Conservation (phyloP, 2,113 vertebrate species). For the Xenotilapia flavipinnis region DNA sequence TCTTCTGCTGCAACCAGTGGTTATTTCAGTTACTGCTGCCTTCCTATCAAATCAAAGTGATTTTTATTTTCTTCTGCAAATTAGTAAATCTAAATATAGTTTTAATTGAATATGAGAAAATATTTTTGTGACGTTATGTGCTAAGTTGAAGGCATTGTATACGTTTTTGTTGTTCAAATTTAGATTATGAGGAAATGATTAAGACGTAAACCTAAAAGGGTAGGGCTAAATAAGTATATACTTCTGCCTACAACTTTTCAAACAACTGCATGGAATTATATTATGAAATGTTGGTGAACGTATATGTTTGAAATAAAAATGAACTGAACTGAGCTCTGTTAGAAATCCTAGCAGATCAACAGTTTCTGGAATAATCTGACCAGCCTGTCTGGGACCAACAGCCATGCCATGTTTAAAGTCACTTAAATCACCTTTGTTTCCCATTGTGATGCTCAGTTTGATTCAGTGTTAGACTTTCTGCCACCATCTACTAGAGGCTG, state of each 20-base stretch:
- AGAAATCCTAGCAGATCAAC: not conserved
- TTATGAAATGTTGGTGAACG: not conserved
- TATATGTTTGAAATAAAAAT: not conserved
- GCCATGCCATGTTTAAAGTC: not conserved
- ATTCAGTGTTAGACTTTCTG: not conserved
- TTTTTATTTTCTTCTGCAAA: not conserved
- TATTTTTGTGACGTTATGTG: not conserved
- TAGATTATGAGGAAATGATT: not conserved
- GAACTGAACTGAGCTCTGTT: not conserved
- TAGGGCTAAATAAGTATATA: not conserved
- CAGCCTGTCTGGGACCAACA: not conserved
- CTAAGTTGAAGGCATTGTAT: not conserved
- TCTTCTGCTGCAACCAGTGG: not conserved
- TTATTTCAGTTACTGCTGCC: not conserved
- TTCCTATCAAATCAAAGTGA: not conserved
- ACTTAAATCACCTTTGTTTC: not conserved
- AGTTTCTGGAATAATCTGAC: not conserved
- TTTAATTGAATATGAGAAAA: not conserved
- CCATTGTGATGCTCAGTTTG: not conserved
- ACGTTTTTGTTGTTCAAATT: not conserved
- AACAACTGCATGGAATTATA: not conserved
- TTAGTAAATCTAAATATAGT: not conserved
- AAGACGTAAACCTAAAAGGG: not conserved
- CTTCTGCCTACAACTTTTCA: not conserved
- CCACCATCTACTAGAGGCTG: not conserved